Evolutionary conservation across 2,113 vertebrate genomes (phyloP).

Genomic region (Odocoileus hemionus): DNA sequence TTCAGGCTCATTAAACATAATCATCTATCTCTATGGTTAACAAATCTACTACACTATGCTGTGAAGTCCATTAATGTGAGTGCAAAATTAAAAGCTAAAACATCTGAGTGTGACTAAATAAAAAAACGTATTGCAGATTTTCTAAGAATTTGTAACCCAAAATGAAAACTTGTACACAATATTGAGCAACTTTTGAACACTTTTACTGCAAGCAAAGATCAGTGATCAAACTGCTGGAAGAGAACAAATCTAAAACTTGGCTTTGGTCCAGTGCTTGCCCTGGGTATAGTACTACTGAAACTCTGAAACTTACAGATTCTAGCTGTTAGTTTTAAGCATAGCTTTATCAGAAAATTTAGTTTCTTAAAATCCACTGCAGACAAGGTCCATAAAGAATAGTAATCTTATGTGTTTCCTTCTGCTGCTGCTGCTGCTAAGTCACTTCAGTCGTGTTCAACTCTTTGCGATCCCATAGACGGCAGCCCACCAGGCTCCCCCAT

Average conservation of each 20-base stretch:
- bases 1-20: conserved; percentile 43
- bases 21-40: not conserved
- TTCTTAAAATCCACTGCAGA: conserved; percentile 21
- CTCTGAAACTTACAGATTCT: not conserved
- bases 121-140: not conserved
- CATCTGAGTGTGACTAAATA: not conserved
- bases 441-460: not conserved
- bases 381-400: not conserved
- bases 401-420: not conserved
- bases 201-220: not conserved
- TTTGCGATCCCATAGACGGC: not conserved
- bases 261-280: not conserved
- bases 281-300: conserved; percentile 11
- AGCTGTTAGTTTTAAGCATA: conserved; percentile 6
- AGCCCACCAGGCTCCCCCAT: not conserved
- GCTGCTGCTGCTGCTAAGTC: not conserved
- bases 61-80: not conserved
- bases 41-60: not conserved
- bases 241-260: conserved; percentile 21
- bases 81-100: conserved; percentile 27
- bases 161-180: not conserved
- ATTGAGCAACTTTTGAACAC: conserved; percentile 42
- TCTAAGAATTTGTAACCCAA: conserved; percentile 34
- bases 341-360: conserved; percentile 15
- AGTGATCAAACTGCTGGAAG: not conserved